phyloP scores from a whole-genome alignment of 2,888 invertebrate genomes.

The Folsomia candida region DNA sequence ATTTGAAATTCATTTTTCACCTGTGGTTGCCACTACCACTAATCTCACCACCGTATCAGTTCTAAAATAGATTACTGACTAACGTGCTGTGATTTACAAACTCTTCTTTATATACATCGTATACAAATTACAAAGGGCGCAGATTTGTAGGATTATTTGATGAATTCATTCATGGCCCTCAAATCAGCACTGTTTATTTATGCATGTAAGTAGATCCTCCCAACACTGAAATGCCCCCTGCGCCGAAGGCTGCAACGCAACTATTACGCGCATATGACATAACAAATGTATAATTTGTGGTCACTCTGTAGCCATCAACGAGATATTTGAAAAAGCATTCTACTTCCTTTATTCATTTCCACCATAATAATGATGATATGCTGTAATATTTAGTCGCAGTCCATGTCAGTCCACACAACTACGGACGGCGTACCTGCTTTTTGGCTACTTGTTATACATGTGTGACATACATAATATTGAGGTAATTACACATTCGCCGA shows the following conservation, averaged over 20 bases:
- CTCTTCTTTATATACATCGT: background rate
- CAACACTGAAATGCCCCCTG: too few relatives aligned
- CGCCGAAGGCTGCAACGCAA: too few relatives aligned
- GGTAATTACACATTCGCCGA: background rate
- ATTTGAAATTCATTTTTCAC: conserved; percentile 12
- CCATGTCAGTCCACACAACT: too few relatives aligned
- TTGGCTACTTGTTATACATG: too few relatives aligned
- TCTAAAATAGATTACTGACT: background rate
- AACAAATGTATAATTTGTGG: too few relatives aligned
- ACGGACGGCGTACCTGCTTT: too few relatives aligned
- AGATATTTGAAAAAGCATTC: conserved; percentile 2
- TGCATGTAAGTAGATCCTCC: too few relatives aligned
- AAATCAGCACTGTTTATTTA: background rate
- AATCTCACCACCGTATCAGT: background rate
- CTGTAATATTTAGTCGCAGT: too few relatives aligned
- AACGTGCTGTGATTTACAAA: background rate
- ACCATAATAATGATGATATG: background rate
- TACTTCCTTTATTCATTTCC: background rate
- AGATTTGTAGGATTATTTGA: background rate
- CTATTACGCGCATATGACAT: background rate
- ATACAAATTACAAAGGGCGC: background rate
- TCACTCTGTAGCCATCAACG: too few relatives aligned
- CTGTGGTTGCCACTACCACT: background rate
- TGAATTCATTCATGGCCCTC: background rate
- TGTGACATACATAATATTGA: background rate